phyloP scores from a whole-genome alignment of 2,888 invertebrate species.

The Thumatha senex region DNA sequence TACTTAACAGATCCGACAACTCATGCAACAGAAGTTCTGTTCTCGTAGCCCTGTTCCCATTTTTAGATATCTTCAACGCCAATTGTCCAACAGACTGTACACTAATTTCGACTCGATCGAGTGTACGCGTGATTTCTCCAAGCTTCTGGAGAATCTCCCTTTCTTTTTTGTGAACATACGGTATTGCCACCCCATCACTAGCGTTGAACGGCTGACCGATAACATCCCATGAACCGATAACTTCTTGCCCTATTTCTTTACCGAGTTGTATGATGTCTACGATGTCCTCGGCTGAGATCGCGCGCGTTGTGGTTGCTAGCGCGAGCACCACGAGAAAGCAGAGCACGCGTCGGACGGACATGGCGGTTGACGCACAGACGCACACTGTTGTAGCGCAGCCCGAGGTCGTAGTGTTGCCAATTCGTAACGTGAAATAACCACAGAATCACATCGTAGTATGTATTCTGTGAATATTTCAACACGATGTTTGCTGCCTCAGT shows the following conservation, averaged over 20 bases:
- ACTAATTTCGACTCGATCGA: conserved; percentile 56
- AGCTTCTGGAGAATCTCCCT: conserved; percentile 81
- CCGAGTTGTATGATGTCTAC: conserved; percentile 83
- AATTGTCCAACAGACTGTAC: conserved; percentile 59
- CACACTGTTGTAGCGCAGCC: conserved; percentile 54
- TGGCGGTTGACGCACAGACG: conserved; percentile 59
- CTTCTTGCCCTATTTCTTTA: conserved; percentile 84
- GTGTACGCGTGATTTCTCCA: conserved; percentile 56
- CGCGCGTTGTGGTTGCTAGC: conserved; percentile 54
- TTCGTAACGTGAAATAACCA: background rate
- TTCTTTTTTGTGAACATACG: conserved; percentile 85
- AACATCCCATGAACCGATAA: conserved; percentile 86
- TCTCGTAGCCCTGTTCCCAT: conserved; percentile 64
- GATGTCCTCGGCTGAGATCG: conserved; percentile 80
- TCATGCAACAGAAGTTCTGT: conserved; percentile 85
- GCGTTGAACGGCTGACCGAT: conserved; percentile 81
- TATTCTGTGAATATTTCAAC: background rate
- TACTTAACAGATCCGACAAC: conserved; percentile 83
- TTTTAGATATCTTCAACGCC: conserved; percentile 63
- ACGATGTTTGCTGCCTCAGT: background rate
- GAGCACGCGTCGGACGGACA: conserved; percentile 61
- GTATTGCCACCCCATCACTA: conserved; percentile 82
- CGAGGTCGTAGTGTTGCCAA: conserved; percentile 54
- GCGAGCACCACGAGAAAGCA: conserved; percentile 54
- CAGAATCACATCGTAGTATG: background rate